These are phyloP conservation scores for Mus pahari DNA, from an alignment of 2,113 vertebrate species.

Conservation along the genomic window DNA sequence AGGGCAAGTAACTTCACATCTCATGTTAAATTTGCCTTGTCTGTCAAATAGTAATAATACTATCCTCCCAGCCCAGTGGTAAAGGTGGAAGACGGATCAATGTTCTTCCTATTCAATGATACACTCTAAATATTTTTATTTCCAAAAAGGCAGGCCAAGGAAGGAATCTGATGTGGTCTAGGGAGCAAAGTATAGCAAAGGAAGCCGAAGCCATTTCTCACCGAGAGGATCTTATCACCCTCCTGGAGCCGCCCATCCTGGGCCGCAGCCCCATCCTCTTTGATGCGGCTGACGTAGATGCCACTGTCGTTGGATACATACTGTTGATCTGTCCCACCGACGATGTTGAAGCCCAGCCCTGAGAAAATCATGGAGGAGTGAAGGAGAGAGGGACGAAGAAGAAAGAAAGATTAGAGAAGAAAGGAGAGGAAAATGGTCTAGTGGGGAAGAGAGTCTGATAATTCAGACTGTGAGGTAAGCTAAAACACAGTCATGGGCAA, in stretches of 20 bases:
- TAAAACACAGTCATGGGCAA: neutral
- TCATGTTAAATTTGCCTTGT: slow-evolving; percentile 49
- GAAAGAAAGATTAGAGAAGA: slow-evolving; percentile 58
- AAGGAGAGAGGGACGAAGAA: slow-evolving; percentile 54
- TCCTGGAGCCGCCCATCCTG: slow-evolving; percentile 94
- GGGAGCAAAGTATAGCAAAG: slow-evolving; percentile 51
- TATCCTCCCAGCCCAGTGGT: neutral
- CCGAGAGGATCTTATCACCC: slow-evolving; percentile 96
- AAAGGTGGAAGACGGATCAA: neutral
- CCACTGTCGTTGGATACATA: slow-evolving; percentile 92
- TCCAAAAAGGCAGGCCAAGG: slow-evolving; percentile 33
- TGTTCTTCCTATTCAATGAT: neutral
- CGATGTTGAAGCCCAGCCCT: slow-evolving; percentile 99
- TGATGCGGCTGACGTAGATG: slow-evolving; percentile 97
- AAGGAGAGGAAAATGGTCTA: slow-evolving; percentile 27
- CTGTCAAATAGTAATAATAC: neutral
- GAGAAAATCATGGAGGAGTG: slow-evolving; percentile 83
- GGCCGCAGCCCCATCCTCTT: slow-evolving; percentile 94
- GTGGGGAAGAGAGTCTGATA: neutral
- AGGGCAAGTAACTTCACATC: slow-evolving; percentile 40
- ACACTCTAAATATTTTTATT: slow-evolving; percentile 46
- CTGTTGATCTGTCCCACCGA: slow-evolving; percentile 96
- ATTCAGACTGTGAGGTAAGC: slow-evolving; percentile 37
- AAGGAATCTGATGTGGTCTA: neutral
- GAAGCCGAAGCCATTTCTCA: slow-evolving; percentile 81